Evolutionary conservation across 2,888 invertebrate species (phyloP).

Genomic region (Sinopyrophorus schimmeli): DNA sequence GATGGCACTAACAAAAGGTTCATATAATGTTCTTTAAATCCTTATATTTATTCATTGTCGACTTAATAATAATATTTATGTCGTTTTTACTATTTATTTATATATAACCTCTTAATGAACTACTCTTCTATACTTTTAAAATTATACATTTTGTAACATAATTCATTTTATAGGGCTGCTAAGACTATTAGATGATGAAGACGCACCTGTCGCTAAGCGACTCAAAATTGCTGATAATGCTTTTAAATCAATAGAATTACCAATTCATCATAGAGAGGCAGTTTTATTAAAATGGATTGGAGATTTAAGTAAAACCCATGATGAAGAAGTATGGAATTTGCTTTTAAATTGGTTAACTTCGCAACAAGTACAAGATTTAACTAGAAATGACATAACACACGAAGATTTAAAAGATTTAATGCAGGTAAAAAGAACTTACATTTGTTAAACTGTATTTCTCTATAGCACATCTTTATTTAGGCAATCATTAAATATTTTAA

Average conservation of each 20-base stretch:
- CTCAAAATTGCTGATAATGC: constrained; percentile 47
- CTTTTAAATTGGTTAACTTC: constrained; percentile 42
- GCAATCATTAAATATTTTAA: background rate
- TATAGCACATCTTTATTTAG: background rate
- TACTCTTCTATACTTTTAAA: too few relatives aligned
- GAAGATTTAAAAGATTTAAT: constrained; percentile 39
- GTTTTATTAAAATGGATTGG: constrained; percentile 43
- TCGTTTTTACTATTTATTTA: too few relatives aligned
- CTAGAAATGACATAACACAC: constrained; percentile 39
- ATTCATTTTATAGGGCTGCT: constrained; percentile 46
- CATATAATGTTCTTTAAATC: background rate
- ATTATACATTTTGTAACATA: too few relatives aligned
- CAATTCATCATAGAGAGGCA: constrained; percentile 40
- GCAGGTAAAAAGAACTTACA: too few relatives aligned
- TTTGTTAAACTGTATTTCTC: background rate
- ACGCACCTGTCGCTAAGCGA: constrained; percentile 44
- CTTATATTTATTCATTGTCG: too few relatives aligned
- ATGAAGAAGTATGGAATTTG: constrained; percentile 36
- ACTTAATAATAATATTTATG: too few relatives aligned
- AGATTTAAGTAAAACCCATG: constrained; percentile 27
- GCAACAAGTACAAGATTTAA: constrained; percentile 41
- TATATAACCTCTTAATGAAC: too few relatives aligned
- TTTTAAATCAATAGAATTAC: constrained; percentile 41
- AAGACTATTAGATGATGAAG: constrained; percentile 39
- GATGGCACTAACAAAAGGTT: background rate